Evolutionary conservation across 2,888 invertebrate species (phyloP).

Genomic region (Abrostola tripartita): DNA sequence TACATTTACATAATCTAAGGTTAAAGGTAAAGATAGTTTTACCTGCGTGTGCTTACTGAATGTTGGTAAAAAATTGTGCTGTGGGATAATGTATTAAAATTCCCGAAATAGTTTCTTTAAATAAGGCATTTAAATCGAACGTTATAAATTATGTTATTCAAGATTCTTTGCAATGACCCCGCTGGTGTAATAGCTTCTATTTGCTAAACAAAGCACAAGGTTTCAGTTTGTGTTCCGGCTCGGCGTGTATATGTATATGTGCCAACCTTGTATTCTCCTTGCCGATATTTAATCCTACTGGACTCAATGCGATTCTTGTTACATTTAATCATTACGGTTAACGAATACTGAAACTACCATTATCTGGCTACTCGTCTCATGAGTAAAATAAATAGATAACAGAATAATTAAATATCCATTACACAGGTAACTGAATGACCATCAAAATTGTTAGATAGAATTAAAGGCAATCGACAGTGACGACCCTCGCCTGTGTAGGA

Average conservation of each 20-base stretch:
- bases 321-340: conserved; percentile 8
- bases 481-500: conserved; percentile 81
- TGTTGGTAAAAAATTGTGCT: conserved; percentile 8
- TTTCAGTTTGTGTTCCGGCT: conserved; percentile 57
- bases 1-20: conserved; percentile 56
- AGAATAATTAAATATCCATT: conserved; percentile 42
- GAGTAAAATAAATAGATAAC: conserved; percentile 17
- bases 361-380: neutral
- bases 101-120: conserved; percentile 3
- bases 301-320: conserved; percentile 28
- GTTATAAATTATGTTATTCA: conserved; percentile 44
- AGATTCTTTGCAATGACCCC: conserved; percentile 51
- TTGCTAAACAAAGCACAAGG: conserved; percentile 60
- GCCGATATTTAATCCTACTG: conserved; percentile 46
- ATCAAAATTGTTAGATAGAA: conserved; percentile 68
- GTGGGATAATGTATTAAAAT: conserved; percentile 21
- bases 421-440: conserved; percentile 53
- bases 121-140: conserved; percentile 26
- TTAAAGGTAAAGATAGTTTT: conserved; percentile 57
- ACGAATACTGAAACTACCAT: neutral
- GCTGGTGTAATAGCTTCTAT: conserved; percentile 50
- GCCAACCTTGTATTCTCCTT: conserved; percentile 48
- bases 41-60: conserved; percentile 40
- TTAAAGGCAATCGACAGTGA: conserved; percentile 76
- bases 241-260: conserved; percentile 45